Conservation (phyloP, 1,140 invertebrate species). For the Epicauta chinensis region DNA sequence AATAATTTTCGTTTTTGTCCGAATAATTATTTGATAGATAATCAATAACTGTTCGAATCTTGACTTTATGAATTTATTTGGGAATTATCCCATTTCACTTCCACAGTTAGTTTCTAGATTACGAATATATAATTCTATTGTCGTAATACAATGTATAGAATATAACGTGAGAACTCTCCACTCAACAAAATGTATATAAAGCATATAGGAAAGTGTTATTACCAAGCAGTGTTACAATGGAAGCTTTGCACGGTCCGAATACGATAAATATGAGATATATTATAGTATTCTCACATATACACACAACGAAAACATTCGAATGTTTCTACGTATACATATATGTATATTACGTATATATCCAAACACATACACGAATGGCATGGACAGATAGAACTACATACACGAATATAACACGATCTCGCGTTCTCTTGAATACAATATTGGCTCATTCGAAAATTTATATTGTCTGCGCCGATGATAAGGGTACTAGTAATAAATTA, state of each 20-base stretch:
- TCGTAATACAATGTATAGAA: slow-evolving; percentile 28
- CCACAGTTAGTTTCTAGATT: no score
- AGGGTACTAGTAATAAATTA: slow-evolving; percentile 39
- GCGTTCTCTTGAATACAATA: slow-evolving; percentile 28
- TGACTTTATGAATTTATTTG: no score
- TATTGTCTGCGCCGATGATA: slow-evolving; percentile 40
- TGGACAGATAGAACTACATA: neutral
- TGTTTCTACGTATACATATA: no score
- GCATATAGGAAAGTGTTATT: slow-evolving; percentile 38
- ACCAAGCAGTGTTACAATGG: slow-evolving; percentile 27
- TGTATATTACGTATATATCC: neutral
- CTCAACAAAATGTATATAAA: slow-evolving; percentile 37
- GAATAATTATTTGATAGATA: no score
- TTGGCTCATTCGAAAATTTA: slow-evolving; percentile 38
- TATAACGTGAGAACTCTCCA: slow-evolving; percentile 20
- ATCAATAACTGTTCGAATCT: no score
- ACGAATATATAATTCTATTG: slow-evolving; percentile 37
- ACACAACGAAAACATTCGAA: neutral
- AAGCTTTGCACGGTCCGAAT: slow-evolving; percentile 17
- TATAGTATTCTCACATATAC: slow-evolving; percentile 25
- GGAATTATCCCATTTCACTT: no score
- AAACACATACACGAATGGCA: neutral
- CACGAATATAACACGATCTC: neutral
- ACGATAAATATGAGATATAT: slow-evolving; percentile 38
- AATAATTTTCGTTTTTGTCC: no score